Conservation (phyloP, 2,113 vertebrate genomes). For the Sterrhoptilus dennistouni region DNA sequence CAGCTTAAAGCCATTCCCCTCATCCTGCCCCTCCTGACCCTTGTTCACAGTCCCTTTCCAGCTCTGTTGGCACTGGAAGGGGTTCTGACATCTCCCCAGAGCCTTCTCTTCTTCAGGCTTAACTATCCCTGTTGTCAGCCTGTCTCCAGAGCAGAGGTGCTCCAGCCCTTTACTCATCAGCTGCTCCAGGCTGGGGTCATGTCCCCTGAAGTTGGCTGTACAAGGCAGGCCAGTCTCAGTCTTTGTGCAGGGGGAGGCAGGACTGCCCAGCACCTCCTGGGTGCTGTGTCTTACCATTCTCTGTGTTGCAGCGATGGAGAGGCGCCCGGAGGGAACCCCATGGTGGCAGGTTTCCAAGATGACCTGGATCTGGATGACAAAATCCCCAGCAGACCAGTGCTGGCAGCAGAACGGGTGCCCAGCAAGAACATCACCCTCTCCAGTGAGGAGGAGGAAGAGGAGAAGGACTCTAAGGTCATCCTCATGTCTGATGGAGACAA, state of each 20-base stretch:
- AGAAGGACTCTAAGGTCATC: neutral
- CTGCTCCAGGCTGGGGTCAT: accelerated
- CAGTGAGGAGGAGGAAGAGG: conserved; percentile 82
- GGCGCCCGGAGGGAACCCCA: conserved; percentile 80
- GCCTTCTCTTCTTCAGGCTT: neutral
- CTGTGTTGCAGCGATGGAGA: conserved; percentile 82
- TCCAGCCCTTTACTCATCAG: neutral
- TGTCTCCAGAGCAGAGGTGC: neutral
- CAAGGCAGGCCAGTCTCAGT: neutral
- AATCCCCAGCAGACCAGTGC: conserved; percentile 27
- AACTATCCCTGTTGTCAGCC: neutral
- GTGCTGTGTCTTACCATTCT: neutral
- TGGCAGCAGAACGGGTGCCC: conserved; percentile 51
- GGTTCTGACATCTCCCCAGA: neutral
- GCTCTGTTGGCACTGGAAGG: neutral
- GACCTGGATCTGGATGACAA: conserved; percentile 90
- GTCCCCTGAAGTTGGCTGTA: neutral
- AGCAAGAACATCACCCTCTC: conserved; percentile 80
- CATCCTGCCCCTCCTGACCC: neutral
- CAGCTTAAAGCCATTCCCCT: neutral
- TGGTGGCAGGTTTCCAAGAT: conserved; percentile 92
- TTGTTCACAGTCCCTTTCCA: neutral
- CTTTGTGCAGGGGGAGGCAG: neutral
- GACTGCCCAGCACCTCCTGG: neutral
- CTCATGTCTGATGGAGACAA: neutral